Percentiles rank a stretch among this genome's conserved stretches.
Conservation (phyloP, 2,888 invertebrate genomes). For the Tetheella fluctuosa region DNA sequence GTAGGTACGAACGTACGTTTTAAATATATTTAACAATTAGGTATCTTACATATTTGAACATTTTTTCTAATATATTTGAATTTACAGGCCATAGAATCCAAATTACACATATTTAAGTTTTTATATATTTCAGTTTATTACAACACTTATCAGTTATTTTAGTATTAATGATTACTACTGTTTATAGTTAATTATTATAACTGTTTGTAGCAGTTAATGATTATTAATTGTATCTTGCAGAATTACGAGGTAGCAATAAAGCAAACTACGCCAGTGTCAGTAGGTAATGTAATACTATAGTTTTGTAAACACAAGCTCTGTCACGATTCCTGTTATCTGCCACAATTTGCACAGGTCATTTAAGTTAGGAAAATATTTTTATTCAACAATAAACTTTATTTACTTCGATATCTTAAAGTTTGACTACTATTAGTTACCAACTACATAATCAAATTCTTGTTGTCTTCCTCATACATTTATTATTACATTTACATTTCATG, state of each 20-base stretch:
- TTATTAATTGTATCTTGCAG: neutral
- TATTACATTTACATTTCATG: too few relatives aligned
- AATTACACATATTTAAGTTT: too few relatives aligned
- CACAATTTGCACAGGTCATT: neutral
- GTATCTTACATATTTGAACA: too few relatives aligned
- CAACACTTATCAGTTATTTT: neutral
- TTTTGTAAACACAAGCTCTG: neutral
- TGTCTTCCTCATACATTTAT: too few relatives aligned
- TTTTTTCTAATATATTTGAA: too few relatives aligned
- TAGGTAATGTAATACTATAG: neutral
- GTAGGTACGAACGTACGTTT: too few relatives aligned
- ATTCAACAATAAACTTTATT: neutral
- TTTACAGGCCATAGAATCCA: too few relatives aligned
- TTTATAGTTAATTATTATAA: neutral
- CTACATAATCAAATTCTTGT: too few relatives aligned
- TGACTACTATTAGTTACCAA: too few relatives aligned
- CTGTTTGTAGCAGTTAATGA: neutral
- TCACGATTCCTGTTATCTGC: neutral
- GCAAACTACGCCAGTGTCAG: neutral
- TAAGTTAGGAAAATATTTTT: neutral
- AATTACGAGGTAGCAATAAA: neutral
- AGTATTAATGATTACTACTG: too few relatives aligned
- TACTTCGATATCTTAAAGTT: neutral
- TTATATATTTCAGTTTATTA: too few relatives aligned
- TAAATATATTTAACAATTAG: too few relatives aligned